Base-by-base conservation (phyloP, 35 echinoderm and acorn worm species). In the Apostichopus californicus region DNA sequence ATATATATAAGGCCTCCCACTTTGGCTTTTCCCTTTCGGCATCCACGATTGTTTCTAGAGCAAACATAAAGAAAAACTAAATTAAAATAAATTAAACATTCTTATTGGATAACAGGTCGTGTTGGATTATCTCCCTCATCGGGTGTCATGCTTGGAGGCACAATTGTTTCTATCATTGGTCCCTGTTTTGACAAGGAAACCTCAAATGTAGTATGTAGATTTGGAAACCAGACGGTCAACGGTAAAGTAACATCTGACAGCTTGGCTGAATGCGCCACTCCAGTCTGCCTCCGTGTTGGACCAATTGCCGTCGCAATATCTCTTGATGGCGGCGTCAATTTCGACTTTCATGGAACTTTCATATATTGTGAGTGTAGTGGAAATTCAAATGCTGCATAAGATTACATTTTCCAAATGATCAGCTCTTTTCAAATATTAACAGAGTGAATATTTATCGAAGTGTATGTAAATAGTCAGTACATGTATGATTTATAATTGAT, bases 241-340 rank as follows among this genome's bases (percentile, higher is more conserved):
- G 78, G 78, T 3, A 26, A 8, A 4, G 78, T 81, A 46, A 81
- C 28, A 10, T 14, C 78, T 46, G 78, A 46, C 11, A 81, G 8
- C 5, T 75, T 75, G 71, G 78, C 78, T 11, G 78, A 54, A 73
- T 80, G 78, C 23, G 78, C 34, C 78, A 80, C 25, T 80, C 78
- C 78, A 28, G n/a, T 8, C 17, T 80, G 17, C 53, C 21, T 80
- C 0, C 7, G 53, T 14, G 78, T 80, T 80, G 78, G 78, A 34
- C 78, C 78, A 80, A 25, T 80, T 7, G 8, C 9, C 10, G 78
- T 80, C 9, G 78, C 55, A 13, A 55, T 80, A 34, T 80, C 78
- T 80, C 6, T 34, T 80, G 78, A 80, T 80, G 75, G 75, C 18
- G 75, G 75, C 18, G 18, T 14, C 18, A 77, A n/a, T 26, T 80